phyloP scores from a whole-genome alignment of 1,140 invertebrate species.

The Saxidomus purpurata region DNA sequence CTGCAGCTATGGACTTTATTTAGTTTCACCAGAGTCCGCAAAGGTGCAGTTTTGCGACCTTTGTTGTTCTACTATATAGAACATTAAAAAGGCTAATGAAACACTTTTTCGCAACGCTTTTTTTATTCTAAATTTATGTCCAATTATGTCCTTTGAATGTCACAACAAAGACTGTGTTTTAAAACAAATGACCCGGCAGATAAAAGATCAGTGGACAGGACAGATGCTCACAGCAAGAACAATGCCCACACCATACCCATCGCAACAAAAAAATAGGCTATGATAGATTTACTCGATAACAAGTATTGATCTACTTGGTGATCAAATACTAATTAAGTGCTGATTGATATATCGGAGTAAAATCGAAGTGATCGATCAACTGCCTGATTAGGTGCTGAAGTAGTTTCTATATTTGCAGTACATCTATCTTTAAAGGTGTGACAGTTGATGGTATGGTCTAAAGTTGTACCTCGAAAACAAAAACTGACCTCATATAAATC shows the following conservation, averaged over 20 bases:
- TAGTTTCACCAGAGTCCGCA: background rate
- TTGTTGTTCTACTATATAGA: background rate
- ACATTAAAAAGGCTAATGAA: too few relatives aligned
- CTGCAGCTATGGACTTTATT: too few relatives aligned
- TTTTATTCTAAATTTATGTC: too few relatives aligned
- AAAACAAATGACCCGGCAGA: background rate
- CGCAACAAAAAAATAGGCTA: background rate
- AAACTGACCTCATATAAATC: too few relatives aligned
- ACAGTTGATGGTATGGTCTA: too few relatives aligned
- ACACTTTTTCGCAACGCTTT: too few relatives aligned
- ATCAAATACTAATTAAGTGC: constrained; percentile 1
- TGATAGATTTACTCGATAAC: background rate
- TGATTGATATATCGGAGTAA: constrained; percentile 8
- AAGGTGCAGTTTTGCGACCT: background rate
- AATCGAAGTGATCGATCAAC: constrained; percentile 7
- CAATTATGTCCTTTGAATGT: background rate
- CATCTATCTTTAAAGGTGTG: background rate
- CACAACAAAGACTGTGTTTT: background rate
- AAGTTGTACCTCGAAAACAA: too few relatives aligned
- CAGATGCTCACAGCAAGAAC: background rate
- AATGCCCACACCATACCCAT: background rate
- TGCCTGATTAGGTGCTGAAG: background rate
- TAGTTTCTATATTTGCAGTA: background rate
- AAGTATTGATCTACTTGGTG: background rate
- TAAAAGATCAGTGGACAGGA: background rate